Evolutionary conservation across 1,140 invertebrate genomes (phyloP).

Genomic region (Lepidurus packardi): DNA sequence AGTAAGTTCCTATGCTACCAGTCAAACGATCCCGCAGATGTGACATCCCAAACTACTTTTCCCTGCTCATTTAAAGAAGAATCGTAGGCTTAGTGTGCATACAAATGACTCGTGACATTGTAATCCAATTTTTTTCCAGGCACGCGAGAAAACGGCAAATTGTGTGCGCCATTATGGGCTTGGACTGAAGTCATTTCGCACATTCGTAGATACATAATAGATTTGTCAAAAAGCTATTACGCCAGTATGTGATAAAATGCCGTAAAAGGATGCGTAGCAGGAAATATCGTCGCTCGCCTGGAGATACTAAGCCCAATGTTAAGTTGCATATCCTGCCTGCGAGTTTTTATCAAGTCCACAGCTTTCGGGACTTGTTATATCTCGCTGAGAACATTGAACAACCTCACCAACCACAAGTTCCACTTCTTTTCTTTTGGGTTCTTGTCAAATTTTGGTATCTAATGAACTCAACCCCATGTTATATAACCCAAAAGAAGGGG

Average conservation of each 20-base stretch:
- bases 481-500: background rate
- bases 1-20: too few species aligned
- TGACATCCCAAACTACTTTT: too few species aligned
- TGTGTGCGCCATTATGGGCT: too few species aligned
- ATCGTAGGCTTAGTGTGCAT: too few species aligned
- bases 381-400: background rate
- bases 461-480: background rate
- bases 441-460: conserved; percentile 8
- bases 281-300: background rate
- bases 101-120: too few species aligned
- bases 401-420: background rate
- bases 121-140: too few species aligned
- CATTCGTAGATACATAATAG: too few species aligned
- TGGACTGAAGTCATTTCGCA: too few species aligned
- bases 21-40: too few species aligned
- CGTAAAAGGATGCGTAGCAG: background rate
- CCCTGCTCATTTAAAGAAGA: too few species aligned
- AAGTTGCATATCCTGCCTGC: background rate
- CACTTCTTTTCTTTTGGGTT: background rate
- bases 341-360: background rate
- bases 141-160: too few species aligned
- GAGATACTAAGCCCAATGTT: background rate
- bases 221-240: too few species aligned
- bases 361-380: background rate
- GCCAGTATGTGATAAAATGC: background rate